Percentiles rank a stretch among this genome's conserved stretches.
These are phyloP conservation scores for Enteromius argenteus DNA, from an alignment of 2,797 vertebrate genomes.

Conservation along the genomic window DNA sequence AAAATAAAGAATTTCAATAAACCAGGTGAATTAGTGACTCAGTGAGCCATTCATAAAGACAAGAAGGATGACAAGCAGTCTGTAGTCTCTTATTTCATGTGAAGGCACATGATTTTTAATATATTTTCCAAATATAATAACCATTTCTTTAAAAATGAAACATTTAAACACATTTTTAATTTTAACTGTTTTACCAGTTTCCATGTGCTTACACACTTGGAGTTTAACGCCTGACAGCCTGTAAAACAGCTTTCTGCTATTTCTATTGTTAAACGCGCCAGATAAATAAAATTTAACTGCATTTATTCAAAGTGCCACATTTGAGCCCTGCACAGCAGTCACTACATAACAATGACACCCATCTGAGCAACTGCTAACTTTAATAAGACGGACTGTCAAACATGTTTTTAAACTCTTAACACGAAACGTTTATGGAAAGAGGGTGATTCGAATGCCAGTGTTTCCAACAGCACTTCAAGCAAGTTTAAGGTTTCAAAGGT, in stretches of 20 bases:
- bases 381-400: neutral
- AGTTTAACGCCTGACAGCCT: constrained; percentile 6
- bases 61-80: neutral
- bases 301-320: neutral
- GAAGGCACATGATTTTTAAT: neutral
- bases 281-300: neutral
- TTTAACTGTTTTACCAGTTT: neutral
- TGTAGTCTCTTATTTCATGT: neutral
- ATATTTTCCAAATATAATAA: neutral
- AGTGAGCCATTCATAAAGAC: neutral
- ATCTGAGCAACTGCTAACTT: neutral
- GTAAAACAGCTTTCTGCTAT: constrained; percentile 8
- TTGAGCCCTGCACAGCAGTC: neutral
- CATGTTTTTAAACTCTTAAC: neutral
- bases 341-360: neutral
- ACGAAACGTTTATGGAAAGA: neutral
- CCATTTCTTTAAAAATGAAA: neutral
- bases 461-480: neutral
- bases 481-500: constrained; percentile 6
- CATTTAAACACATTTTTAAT: neutral
- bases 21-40: neutral
- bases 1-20: neutral
- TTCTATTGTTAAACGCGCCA: neutral
- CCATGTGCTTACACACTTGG: neutral
- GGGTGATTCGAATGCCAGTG: neutral